These are phyloP conservation scores for Betta splendens DNA, from an alignment of 2,797 vertebrate species.

Conservation along the genomic window DNA sequence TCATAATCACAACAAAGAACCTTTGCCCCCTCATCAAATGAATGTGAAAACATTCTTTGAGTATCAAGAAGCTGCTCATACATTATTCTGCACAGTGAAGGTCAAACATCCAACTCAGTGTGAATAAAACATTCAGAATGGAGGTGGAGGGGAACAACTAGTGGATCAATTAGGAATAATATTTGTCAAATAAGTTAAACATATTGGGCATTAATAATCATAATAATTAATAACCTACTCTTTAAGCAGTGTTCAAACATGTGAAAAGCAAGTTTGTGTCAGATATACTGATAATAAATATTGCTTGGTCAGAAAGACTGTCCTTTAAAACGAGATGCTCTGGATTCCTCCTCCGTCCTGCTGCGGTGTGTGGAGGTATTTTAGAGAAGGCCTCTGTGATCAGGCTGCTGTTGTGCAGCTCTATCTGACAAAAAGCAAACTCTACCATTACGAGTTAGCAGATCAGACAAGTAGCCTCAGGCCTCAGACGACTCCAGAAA, in stretches of 20 bases:
- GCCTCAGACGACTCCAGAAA: constrained; percentile 21
- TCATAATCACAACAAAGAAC: background rate
- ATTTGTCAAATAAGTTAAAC: too few species aligned
- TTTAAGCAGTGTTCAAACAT: too few species aligned
- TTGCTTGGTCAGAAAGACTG: background rate
- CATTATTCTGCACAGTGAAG: background rate
- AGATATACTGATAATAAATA: too few species aligned
- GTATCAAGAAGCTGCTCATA: background rate
- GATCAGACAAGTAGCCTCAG: constrained; percentile 42
- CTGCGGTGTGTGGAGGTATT: constrained; percentile 16
- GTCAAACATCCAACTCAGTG: background rate
- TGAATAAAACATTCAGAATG: background rate
- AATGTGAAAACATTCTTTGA: background rate
- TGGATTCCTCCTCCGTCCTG: constrained; percentile 5
- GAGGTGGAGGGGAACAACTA: background rate
- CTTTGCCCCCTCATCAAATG: background rate
- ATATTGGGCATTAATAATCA: too few species aligned
- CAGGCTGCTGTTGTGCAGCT: constrained; percentile 28
- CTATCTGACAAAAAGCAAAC: constrained; percentile 27
- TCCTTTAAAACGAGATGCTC: constrained; percentile 19
- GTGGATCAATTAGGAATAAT: too few species aligned
- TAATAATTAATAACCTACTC: too few species aligned
- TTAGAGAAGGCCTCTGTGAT: constrained; percentile 7
- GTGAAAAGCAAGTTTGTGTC: too few species aligned
- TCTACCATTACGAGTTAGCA: constrained; percentile 10